Conservation (phyloP, 2,797 vertebrate genomes). For the Tinamus major region DNA sequence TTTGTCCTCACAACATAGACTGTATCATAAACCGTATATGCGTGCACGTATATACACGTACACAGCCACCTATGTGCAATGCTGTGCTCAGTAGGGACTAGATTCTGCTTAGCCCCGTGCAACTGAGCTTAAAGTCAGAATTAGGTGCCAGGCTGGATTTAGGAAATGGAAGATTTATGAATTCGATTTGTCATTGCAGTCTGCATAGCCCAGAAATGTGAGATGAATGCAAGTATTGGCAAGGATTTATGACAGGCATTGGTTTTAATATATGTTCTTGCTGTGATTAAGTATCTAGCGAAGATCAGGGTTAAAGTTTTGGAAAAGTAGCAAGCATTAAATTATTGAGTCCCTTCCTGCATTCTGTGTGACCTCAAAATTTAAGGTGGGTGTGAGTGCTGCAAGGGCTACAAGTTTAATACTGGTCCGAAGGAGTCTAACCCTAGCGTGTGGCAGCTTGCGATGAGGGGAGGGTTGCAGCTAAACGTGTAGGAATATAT, state of each 20-base stretch:
- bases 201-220: slow-evolving; percentile 15
- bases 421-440: neutral
- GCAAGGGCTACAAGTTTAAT: neutral
- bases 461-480: neutral
- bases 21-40: rapidly evolving
- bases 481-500: rapidly evolving
- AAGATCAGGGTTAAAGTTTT: neutral
- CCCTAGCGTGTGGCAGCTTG: neutral
- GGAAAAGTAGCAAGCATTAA: neutral
- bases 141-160: slow-evolving; percentile 49
- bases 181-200: slow-evolving; percentile 40
- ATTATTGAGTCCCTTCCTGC: neutral
- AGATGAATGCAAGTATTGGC: slow-evolving; percentile 40
- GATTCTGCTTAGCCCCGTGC: neutral
- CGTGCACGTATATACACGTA: rapidly evolving
- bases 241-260: slow-evolving; percentile 38
- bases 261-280: slow-evolving; percentile 1
- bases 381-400: neutral
- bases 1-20: neutral
- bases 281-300: slow-evolving; percentile 16
- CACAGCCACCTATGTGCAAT: neutral
- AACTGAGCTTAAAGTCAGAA: neutral
- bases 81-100: neutral
- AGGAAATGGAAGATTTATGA: slow-evolving; percentile 7
- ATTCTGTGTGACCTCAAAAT: neutral